Conservation (phyloP, 2,888 invertebrate species). For the Lobophora halterata region DNA sequence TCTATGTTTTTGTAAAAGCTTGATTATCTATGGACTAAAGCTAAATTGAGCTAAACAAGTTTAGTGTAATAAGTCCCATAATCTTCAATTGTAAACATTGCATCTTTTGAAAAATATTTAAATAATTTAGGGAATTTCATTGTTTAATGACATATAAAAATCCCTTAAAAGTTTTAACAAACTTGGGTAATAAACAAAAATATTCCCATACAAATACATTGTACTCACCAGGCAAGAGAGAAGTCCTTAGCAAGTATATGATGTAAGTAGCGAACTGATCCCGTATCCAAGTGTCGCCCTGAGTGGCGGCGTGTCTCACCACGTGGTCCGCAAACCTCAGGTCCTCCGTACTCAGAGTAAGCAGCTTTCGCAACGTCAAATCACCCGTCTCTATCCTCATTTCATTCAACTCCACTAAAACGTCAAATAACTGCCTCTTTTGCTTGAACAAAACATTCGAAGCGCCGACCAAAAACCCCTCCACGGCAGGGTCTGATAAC, state of each 20-base stretch:
- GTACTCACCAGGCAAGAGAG: slow-evolving; percentile 85
- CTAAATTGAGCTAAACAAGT: too few relatives aligned
- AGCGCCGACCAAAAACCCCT: slow-evolving; percentile 95
- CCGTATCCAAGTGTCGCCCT: slow-evolving; percentile 98
- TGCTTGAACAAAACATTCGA: slow-evolving; percentile 99
- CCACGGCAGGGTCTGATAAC: slow-evolving; percentile 91
- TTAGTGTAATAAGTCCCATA: too few relatives aligned
- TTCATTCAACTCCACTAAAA: slow-evolving; percentile 93
- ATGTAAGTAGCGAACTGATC: slow-evolving; percentile 95
- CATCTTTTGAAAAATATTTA: too few relatives aligned
- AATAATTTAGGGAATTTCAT: too few relatives aligned
- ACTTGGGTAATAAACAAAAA: too few relatives aligned
- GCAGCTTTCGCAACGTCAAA: slow-evolving; percentile 87
- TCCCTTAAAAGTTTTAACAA: too few relatives aligned
- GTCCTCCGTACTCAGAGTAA: slow-evolving; percentile 96
- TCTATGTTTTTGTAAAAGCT: too few relatives aligned
- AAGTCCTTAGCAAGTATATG: slow-evolving; percentile 89
- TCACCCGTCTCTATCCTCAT: slow-evolving; percentile 92
- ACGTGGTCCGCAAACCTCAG: slow-evolving; percentile 96
- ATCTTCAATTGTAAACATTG: too few relatives aligned
- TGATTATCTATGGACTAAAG: too few relatives aligned
- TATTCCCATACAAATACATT: too few relatives aligned
- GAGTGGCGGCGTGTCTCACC: slow-evolving; percentile 85
- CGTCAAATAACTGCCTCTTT: slow-evolving; percentile 95
- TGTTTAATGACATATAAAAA: too few relatives aligned